Conservation (phyloP, 2,888 invertebrate genomes). For the Apamea sordens region DNA sequence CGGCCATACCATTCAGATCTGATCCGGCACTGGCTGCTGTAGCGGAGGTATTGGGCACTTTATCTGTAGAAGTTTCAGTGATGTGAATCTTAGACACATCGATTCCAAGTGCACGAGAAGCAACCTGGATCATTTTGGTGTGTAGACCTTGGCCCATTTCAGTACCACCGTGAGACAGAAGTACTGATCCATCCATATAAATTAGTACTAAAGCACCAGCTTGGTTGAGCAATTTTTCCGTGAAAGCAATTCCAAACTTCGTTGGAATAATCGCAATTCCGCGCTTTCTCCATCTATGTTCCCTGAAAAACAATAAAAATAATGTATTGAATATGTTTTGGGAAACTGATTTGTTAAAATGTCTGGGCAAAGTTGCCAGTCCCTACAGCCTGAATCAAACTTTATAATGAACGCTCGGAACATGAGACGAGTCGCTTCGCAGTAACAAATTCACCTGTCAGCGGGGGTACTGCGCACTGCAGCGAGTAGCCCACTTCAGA, state of each 20-base stretch:
- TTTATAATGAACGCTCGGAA: too few relatives aligned
- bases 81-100: constrained; percentile 94
- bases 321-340: not conserved
- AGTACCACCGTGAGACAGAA: constrained; percentile 97
- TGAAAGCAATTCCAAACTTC: constrained; percentile 96
- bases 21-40: constrained; percentile 97
- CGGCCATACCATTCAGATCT: constrained; percentile 97
- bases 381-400: too few relatives aligned
- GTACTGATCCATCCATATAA: constrained; percentile 97
- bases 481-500: too few relatives aligned
- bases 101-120: constrained; percentile 93
- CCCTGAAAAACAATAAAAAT: constrained; percentile 83
- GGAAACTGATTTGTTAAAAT: not conserved
- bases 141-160: constrained; percentile 99
- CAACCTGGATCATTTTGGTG: constrained; percentile 98
- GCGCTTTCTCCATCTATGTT: constrained; percentile 96
- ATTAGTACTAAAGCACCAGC: constrained; percentile 96
- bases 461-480: too few relatives aligned
- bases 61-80: constrained; percentile 96
- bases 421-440: too few relatives aligned
- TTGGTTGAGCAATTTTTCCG: constrained; percentile 94
- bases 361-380: not conserved
- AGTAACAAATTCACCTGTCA: too few relatives aligned
- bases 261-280: constrained; percentile 95
- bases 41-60: constrained; percentile 97